Evolutionary conservation across 2,797 vertebrate species (phyloP).

Genomic region (Muraenolepis orangiensis): DNA sequence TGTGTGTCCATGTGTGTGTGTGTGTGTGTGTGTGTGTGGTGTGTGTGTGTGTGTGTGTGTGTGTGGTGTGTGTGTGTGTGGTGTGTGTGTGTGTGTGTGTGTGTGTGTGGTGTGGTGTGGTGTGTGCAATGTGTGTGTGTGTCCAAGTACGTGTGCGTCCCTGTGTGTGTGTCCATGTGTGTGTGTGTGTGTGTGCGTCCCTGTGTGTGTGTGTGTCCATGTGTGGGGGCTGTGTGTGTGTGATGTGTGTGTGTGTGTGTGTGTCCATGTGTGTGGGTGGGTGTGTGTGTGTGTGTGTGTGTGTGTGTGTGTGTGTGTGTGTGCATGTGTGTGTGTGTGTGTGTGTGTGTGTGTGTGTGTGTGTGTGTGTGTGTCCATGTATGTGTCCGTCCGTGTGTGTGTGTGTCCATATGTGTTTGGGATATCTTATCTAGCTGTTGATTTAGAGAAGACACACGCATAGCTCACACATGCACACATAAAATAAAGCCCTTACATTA

Average conservation of each 20-base stretch:
- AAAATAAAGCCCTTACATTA: neutral
- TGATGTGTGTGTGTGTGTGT: conserved; percentile 14
- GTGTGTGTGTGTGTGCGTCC: too few relatives aligned
- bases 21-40: neutral
- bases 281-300: conserved; percentile 4
- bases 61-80: too few relatives aligned
- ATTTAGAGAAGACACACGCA: conserved; percentile 11
- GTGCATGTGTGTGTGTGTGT: neutral
- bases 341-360: neutral
- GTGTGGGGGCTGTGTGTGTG: conserved; percentile 9
- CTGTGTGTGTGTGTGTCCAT: neutral
- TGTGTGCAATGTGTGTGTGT: conserved; percentile 1
- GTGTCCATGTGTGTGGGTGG: conserved; percentile 13
- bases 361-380: neutral
- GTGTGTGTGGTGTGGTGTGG: neutral
- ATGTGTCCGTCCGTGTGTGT: neutral
- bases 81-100: neutral
- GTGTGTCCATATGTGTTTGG: conserved; percentile 12
- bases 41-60: neutral
- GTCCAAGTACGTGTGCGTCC: neutral
- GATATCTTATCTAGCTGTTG: conserved; percentile 19
- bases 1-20: neutral
- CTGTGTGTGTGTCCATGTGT: neutral
- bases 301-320: conserved; percentile 1
- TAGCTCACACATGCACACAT: conserved; percentile 9